Base-by-base conservation (phyloP, 2,888 invertebrate species). In the Epinotia ramella region DNA sequence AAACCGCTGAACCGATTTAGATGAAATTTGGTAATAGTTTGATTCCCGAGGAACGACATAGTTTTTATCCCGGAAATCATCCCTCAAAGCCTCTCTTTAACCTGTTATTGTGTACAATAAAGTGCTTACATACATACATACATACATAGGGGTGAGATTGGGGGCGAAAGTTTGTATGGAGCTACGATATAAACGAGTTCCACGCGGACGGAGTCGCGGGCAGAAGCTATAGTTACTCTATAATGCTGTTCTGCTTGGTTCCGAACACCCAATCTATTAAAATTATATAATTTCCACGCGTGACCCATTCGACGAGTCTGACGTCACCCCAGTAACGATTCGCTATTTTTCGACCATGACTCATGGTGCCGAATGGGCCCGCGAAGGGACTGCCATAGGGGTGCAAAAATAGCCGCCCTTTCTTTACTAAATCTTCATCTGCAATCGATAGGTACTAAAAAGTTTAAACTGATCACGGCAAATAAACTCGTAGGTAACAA, bases 251-350 rank as follows among this genome's bases (percentile, higher is more conserved):
- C 33, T 7, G 6, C 18, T 64, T 44, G 40, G 11, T 24, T 20
- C 68, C 18, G 12, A 44, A 40, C 18, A 46, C 0, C 4, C 63
- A 28, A 65, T 70, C 53, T 70, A 70, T 67, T 77, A 57, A 18
- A 28, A n/a, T n/a, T 6, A 53, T 20, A 62, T 67, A 70, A 72
- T 70, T 74, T 71, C 65, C 78, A 66, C 77, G 68, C 80, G 79
- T 80, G 79, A 79, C 76, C 80, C 77, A 77, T 73, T 78, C 78
- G 59, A 24, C 73, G 49, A 40, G 64, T 78, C 57, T 82, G 82
- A 81, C 81, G 81, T 82, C 81, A 82, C 44, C 56, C 65, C 67
- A 13, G 49, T 46, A 67, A 40, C 67, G 70, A 60, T 70, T 59
- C 62, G 62, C 71, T 72, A 76, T 72, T 76, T 71, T 67, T 67